phyloP scores from a whole-genome alignment of 2,113 vertebrate species.

The Plestiodon gilberti region DNA sequence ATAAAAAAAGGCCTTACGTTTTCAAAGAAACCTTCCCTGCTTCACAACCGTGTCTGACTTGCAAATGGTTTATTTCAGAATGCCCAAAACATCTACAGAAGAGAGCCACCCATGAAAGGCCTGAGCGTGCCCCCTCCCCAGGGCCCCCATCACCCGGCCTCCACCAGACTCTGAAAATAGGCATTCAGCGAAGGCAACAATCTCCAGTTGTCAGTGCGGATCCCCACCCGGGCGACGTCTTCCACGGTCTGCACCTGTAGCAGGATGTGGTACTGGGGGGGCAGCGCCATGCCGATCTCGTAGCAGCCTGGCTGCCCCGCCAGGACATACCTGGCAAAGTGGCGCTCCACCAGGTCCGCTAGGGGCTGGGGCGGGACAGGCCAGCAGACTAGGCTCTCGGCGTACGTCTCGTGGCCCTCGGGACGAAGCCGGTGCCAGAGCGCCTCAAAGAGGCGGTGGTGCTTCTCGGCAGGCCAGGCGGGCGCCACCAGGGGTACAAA shows the following conservation, averaged over 20 bases:
- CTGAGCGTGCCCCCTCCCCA: not conserved
- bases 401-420: conserved; percentile 17
- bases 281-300: conserved; percentile 79
- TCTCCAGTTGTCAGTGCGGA: conserved; percentile 84
- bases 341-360: conserved; percentile 62
- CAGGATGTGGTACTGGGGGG: conserved; percentile 80
- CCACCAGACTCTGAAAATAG: conserved; percentile 71
- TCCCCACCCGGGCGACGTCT: conserved; percentile 68
- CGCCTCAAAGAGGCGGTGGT: conserved; percentile 71
- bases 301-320: conserved; percentile 57
- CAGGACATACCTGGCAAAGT: conserved; percentile 78
- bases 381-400: conserved; percentile 82
- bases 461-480: conserved; percentile 31
- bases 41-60: too few species aligned
- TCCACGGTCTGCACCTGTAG: conserved; percentile 70
- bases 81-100: not conserved
- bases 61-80: too few species aligned
- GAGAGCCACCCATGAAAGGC: not conserved
- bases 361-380: conserved; percentile 66
- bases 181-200: conserved; percentile 78
- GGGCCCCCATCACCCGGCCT: not conserved
- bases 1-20: too few species aligned
- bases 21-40: too few species aligned
- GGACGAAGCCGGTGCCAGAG: conserved; percentile 78
- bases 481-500: conserved; percentile 77